Conservation (phyloP, 2,888 invertebrate species). For the Poecilus cupreus region DNA sequence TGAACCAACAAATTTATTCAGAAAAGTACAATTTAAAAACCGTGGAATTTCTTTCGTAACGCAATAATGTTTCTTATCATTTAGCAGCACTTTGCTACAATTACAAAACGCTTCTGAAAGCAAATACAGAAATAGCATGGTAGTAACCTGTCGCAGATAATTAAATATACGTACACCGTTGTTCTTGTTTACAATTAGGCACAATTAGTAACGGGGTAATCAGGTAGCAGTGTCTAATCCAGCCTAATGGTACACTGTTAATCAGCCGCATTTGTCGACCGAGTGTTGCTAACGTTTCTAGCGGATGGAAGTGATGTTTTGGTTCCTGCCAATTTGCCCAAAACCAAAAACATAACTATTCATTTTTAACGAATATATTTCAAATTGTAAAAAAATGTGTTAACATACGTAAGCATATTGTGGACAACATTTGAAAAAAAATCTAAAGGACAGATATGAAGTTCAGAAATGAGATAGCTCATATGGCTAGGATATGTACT, state of each 20-base stretch:
- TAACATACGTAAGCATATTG: not conserved
- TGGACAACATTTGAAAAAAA: not conserved
- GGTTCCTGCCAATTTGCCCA: not conserved
- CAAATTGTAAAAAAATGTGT: too few species aligned
- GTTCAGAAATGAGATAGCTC: too few species aligned
- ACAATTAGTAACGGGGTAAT: conserved; percentile 51
- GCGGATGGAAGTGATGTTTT: not conserved
- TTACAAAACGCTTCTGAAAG: conserved; percentile 23
- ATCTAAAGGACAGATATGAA: not conserved
- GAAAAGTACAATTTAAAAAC: not conserved
- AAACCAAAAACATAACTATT: not conserved
- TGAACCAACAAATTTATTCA: too few species aligned
- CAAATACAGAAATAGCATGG: conserved; percentile 4
- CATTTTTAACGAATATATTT: not conserved
- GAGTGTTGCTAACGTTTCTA: conserved; percentile 7
- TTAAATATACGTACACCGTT: conserved; percentile 35
- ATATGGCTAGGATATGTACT: too few species aligned
- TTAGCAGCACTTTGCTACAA: not conserved
- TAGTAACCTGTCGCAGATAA: conserved; percentile 11
- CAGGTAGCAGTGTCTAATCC: conserved; percentile 45
- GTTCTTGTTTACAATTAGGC: conserved; percentile 46
- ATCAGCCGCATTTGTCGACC: conserved; percentile 37
- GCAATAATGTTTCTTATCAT: conserved; percentile 24
- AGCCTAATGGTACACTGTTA: conserved; percentile 36
- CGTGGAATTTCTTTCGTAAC: not conserved